These are phyloP conservation scores for Parauchenoglanis punctatus DNA, from an alignment of 2,797 vertebrate genomes.

Conservation along the genomic window DNA sequence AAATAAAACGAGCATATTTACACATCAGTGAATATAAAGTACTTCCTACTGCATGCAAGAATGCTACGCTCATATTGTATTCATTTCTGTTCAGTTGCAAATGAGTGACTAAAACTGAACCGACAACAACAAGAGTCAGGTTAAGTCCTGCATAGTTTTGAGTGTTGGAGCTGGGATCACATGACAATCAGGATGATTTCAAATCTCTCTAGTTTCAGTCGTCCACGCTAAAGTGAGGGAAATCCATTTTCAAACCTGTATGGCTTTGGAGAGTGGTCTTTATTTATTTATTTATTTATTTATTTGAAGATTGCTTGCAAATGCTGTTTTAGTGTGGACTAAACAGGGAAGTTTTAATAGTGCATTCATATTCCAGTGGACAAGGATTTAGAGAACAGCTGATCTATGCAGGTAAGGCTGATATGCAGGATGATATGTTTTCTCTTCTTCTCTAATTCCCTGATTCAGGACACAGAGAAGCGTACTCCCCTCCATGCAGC, in stretches of 20 bases:
- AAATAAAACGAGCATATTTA: neutral
- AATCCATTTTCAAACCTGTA: neutral
- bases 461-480: constrained; percentile 88
- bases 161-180: neutral
- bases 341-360: neutral
- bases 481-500: constrained; percentile 93
- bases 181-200: neutral
- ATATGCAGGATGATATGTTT: neutral
- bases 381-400: neutral
- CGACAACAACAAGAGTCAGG: no score
- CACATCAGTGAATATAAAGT: neutral
- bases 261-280: neutral
- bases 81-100: neutral
- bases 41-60: neutral
- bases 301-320: no score
- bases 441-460: neutral
- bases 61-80: neutral
- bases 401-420: neutral
- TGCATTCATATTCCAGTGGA: neutral
- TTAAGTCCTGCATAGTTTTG: neutral
- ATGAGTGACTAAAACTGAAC: neutral
- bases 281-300: no score
- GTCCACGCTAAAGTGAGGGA: no score
- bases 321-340: neutral
- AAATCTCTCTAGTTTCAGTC: neutral